Conservation (phyloP, 2,113 vertebrate genomes). For the Telmatochromis sp. region DNA sequence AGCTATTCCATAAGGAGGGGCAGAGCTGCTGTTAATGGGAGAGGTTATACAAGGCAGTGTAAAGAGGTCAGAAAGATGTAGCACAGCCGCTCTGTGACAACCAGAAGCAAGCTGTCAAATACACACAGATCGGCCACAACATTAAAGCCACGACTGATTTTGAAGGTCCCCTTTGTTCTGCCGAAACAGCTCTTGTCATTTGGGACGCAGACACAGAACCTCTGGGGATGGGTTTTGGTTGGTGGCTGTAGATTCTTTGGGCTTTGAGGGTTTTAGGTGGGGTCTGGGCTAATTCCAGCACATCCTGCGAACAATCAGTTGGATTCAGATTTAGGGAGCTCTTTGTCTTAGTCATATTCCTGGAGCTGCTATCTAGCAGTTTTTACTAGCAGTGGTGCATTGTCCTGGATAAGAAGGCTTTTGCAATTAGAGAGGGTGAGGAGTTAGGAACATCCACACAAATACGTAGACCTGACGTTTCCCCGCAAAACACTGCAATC, state of each 20-base stretch:
- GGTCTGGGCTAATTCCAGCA: background rate
- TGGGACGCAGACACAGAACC: background rate
- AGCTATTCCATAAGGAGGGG: conserved; percentile 42
- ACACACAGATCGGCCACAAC: background rate
- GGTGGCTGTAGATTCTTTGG: background rate
- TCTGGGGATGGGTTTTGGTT: background rate
- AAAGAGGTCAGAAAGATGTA: conserved; percentile 22
- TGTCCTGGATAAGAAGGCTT: background rate
- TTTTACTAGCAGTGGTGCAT: fast-evolving
- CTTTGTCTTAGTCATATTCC: background rate
- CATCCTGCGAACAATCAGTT: background rate
- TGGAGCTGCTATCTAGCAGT: background rate
- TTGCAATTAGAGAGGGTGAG: background rate
- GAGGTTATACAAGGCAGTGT: conserved; percentile 18
- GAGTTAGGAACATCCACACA: background rate
- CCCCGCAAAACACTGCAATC: background rate
- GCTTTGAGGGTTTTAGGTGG: background rate
- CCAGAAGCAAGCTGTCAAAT: background rate
- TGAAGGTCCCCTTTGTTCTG: background rate
- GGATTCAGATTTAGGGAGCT: background rate
- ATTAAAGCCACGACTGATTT: background rate
- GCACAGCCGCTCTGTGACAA: background rate
- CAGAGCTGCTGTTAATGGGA: conserved; percentile 14
- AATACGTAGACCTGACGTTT: background rate
- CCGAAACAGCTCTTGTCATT: fast-evolving